Evolutionary conservation across 2,888 invertebrate species (phyloP).

Genomic region (Drosophila hamatofila): DNA sequence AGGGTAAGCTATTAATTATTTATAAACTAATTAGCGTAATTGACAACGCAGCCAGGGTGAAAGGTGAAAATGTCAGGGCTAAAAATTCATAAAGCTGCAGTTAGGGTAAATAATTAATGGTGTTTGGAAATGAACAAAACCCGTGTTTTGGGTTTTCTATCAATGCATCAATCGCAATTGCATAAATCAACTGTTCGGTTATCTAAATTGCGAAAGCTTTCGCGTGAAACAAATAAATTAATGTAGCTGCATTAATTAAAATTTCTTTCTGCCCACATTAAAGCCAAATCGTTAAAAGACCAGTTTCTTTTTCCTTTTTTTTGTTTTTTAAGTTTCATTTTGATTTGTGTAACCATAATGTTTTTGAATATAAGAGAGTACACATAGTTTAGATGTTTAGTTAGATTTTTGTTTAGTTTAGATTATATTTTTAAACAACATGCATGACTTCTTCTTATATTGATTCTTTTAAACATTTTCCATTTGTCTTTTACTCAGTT

Average conservation of each 20-base stretch:
- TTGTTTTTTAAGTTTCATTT: slow-evolving; percentile 9
- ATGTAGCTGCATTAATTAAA: slow-evolving; percentile 30
- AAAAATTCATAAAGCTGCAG: slow-evolving; percentile 52
- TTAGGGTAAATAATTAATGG: slow-evolving; percentile 67
- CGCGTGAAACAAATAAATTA: slow-evolving; percentile 36
- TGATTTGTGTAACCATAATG: slow-evolving; percentile 28
- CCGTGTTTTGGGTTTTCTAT: slow-evolving; percentile 44
- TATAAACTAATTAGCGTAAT: slow-evolving; percentile 71
- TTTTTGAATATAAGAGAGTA: slow-evolving; percentile 35
- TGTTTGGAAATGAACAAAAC: slow-evolving; percentile 53
- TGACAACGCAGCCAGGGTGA: slow-evolving; percentile 52
- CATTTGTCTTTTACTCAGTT: slow-evolving; percentile 42
- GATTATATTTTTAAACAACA: slow-evolving; percentile 42
- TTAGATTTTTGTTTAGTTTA: slow-evolving; percentile 27
- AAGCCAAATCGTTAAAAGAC: slow-evolving; percentile 41
- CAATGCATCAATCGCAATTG: slow-evolving; percentile 49
- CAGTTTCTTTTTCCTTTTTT: background rate
- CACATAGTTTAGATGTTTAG: slow-evolving; percentile 39
- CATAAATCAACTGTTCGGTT: slow-evolving; percentile 65
- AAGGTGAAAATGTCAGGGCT: slow-evolving; percentile 50
- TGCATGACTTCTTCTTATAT: slow-evolving; percentile 38
- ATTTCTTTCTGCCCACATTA: slow-evolving; percentile 31
- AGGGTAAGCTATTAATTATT: slow-evolving; percentile 65
- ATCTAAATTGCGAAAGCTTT: slow-evolving; percentile 40
- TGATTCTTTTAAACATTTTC: slow-evolving; percentile 13